Percentiles rank a stretch among this genome's conserved stretches.
Evolutionary conservation across 2,113 vertebrate species (phyloP).

Genomic region (Delphinapterus leucas): DNA sequence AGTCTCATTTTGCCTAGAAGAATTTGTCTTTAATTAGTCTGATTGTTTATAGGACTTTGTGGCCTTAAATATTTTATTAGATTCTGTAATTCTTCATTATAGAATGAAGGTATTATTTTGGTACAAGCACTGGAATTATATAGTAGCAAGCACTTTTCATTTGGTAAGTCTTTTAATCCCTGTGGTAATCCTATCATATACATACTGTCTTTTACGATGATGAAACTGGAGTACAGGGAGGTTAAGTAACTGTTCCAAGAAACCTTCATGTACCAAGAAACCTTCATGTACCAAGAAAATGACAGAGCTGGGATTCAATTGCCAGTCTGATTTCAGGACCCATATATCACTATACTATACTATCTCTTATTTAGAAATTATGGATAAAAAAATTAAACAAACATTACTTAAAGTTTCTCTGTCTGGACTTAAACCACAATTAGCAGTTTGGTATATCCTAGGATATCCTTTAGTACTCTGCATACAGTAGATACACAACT

Average conservation of each 20-base stretch:
- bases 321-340: background rate
- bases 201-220: background rate
- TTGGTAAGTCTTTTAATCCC: background rate
- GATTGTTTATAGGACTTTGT: background rate
- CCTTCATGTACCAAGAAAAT: background rate
- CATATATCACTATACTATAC: background rate
- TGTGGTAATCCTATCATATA: background rate
- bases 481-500: background rate
- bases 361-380: conserved; percentile 31
- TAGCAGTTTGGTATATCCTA: background rate
- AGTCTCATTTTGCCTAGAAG: background rate
- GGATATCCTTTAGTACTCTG: background rate
- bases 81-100: conserved; percentile 6
- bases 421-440: background rate
- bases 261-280: background rate
- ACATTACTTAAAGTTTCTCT: background rate
- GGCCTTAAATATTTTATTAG: background rate
- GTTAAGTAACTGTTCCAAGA: background rate
- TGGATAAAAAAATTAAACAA: background rate
- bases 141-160: background rate
- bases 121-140: background rate
- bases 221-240: background rate
- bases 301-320: background rate
- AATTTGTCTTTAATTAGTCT: conserved; percentile 22
- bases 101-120: background rate